Conservation (phyloP, 2,797 vertebrate species). For the Gobionotothen gibberifrons region DNA sequence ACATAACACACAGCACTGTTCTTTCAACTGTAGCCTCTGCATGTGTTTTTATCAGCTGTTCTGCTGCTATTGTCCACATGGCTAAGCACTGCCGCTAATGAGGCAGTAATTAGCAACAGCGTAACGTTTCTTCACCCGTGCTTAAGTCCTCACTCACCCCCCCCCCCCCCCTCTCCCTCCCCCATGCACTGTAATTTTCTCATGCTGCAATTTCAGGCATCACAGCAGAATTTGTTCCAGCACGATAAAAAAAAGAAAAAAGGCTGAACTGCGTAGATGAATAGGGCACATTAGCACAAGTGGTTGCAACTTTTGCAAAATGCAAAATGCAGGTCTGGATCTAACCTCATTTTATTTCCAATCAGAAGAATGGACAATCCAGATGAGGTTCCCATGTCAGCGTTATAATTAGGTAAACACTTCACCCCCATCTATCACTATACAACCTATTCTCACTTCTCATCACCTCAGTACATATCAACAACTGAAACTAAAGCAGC, state of each 20-base stretch:
- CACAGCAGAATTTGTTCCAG: constrained; percentile 78
- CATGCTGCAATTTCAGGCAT: constrained; percentile 81
- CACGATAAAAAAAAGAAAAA: constrained; percentile 65
- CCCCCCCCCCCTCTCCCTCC: not conserved
- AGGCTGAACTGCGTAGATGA: constrained; percentile 62
- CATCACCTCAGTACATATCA: not conserved
- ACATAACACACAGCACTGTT: constrained; percentile 76
- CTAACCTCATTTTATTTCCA: constrained; percentile 58
- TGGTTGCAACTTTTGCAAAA: constrained; percentile 63
- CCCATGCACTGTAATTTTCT: constrained; percentile 72
- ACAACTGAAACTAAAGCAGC: constrained; percentile 5
- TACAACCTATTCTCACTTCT: constrained; percentile 2
- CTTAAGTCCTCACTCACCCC: constrained; percentile 73
- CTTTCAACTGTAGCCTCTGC: constrained; percentile 80
- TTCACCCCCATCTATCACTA: constrained; percentile 14
- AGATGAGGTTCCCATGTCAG: constrained; percentile 32
- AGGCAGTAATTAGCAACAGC: constrained; percentile 83
- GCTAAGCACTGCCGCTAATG: constrained; percentile 82
- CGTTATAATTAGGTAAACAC: constrained; percentile 41
- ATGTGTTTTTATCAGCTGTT: constrained; percentile 84
- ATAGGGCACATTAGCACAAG: constrained; percentile 52
- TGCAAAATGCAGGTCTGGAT: constrained; percentile 52
- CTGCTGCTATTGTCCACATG: constrained; percentile 81
- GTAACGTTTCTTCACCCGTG: constrained; percentile 80
- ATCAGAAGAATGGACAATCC: constrained; percentile 51